phyloP scores from a whole-genome alignment of 1,140 invertebrate species.

The Drosophila elegans region DNA sequence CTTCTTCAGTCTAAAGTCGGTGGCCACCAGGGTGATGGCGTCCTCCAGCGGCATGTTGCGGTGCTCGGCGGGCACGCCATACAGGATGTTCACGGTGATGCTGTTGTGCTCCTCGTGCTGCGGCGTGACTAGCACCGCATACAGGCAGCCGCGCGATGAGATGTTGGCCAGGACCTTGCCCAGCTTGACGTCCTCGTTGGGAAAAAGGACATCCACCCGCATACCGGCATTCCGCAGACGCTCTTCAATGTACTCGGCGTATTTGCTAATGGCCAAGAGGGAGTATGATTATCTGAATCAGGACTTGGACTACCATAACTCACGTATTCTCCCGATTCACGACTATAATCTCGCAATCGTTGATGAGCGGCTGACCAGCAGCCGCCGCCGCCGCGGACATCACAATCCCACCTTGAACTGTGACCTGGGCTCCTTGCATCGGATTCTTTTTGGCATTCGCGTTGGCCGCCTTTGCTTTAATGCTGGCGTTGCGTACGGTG shows the following conservation, averaged over 20 bases:
- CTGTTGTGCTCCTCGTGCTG: conserved; percentile 94
- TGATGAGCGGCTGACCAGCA: conserved; percentile 76
- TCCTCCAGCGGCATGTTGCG: conserved; percentile 98
- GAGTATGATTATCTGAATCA: background rate
- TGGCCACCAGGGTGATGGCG: conserved; percentile 91
- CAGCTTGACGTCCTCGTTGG: conserved; percentile 94
- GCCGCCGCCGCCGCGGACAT: conserved; percentile 85
- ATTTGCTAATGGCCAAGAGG: conserved; percentile 87
- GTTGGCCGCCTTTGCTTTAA: conserved; percentile 70
- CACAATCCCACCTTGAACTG: conserved; percentile 56
- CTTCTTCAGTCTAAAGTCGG: conserved; percentile 93
- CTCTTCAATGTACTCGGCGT: conserved; percentile 95
- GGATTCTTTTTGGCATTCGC: conserved; percentile 14
- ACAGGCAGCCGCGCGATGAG: conserved; percentile 92
- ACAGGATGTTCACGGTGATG: conserved; percentile 95
- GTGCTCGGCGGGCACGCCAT: conserved; percentile 95
- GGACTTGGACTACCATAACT: conserved; percentile 66
- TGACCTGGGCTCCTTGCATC: conserved; percentile 16
- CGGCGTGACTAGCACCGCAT: conserved; percentile 94
- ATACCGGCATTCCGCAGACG: conserved; percentile 92
- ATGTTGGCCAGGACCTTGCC: conserved; percentile 95
- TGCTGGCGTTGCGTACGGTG: conserved; percentile 86
- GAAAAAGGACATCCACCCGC: conserved; percentile 94
- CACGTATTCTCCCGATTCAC: conserved; percentile 92
- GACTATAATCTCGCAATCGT: conserved; percentile 95